These are phyloP conservation scores for Gorsachius goisagi DNA, from an alignment of 2,113 vertebrate species.

Conservation along the genomic window DNA sequence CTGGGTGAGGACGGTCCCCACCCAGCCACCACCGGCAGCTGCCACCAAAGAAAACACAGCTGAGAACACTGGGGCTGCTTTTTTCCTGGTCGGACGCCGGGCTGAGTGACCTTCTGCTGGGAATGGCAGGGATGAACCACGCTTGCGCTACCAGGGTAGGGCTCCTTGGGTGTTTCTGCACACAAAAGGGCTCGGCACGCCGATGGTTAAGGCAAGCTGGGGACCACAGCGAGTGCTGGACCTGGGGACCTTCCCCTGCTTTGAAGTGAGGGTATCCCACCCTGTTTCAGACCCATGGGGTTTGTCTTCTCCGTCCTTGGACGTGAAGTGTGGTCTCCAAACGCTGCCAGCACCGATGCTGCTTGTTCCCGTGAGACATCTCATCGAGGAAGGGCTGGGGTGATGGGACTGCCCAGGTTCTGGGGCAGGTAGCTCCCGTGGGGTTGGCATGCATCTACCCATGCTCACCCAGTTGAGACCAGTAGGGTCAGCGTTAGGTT, in stretches of 20 bases:
- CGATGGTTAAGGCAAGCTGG: background rate
- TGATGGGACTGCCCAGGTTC: background rate
- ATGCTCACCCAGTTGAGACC: background rate
- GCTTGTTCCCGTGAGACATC: background rate
- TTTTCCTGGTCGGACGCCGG: background rate
- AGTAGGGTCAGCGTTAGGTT: background rate
- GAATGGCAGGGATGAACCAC: background rate
- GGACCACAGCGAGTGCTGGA: background rate
- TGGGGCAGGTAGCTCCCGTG: background rate
- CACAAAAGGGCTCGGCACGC: fast-evolving
- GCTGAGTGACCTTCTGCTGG: background rate
- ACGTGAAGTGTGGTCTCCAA: background rate
- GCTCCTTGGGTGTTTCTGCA: fast-evolving
- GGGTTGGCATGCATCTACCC: too few species aligned
- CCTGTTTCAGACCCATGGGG: background rate
- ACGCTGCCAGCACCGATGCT: fast-evolving
- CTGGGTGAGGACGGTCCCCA: background rate
- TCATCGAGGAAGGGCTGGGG: background rate
- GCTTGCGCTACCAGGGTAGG: background rate
- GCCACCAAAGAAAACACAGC: background rate
- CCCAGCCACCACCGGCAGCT: background rate
- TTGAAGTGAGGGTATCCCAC: background rate
- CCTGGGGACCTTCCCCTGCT: background rate
- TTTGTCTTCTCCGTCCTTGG: background rate
- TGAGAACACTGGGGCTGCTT: background rate